Evolutionary conservation across 2,113 vertebrate genomes (phyloP).

Genomic region (Erpornis zantholeuca): DNA sequence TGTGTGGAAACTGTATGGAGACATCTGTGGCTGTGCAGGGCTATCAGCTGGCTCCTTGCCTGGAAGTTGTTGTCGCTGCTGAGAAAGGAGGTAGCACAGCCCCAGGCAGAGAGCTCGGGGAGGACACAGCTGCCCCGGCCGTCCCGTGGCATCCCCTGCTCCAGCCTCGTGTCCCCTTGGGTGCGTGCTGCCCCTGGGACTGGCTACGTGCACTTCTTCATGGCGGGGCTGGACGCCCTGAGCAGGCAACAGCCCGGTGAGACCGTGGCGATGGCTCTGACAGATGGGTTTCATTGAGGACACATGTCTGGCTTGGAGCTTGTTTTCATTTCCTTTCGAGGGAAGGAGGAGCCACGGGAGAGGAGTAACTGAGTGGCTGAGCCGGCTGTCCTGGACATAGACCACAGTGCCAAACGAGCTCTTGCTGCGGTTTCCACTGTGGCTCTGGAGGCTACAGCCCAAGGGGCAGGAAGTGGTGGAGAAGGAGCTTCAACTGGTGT

Average conservation of each 20-base stretch:
- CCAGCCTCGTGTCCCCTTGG: background rate
- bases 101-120: background rate
- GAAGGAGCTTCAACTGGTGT: background rate
- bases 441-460: constrained; percentile 1
- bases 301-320: constrained; percentile 21
- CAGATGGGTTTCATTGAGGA: constrained; percentile 44
- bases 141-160: background rate
- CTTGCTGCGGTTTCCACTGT: background rate
- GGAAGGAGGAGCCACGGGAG: constrained; percentile 21
- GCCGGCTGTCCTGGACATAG: background rate
- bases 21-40: background rate
- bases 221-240: background rate
- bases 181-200: background rate
- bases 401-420: fast-evolving
- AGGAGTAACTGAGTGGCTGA: background rate
- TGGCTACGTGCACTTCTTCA: background rate
- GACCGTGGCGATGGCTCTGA: background rate
- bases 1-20: background rate
- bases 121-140: background rate
- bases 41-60: constrained; percentile 9
- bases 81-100: background rate
- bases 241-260: fast-evolving
- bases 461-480: background rate
- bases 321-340: constrained; percentile 33
- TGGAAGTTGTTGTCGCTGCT: background rate